Evolutionary conservation across 2,797 vertebrate species (phyloP).

Genomic region (Sylvilagus floridanus): DNA sequence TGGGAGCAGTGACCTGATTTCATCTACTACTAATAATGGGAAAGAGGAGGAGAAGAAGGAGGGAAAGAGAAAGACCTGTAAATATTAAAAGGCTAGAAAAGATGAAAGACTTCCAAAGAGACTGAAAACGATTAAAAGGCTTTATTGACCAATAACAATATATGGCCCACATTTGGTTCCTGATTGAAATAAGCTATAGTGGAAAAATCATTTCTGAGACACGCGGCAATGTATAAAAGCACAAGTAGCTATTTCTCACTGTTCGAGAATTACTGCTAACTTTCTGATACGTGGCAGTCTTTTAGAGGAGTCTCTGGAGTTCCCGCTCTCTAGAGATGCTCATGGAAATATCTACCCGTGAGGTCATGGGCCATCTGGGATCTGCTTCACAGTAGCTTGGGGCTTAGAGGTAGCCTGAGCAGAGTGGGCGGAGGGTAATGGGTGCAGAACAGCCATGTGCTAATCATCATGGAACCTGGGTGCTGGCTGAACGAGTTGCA

Average conservation of each 20-base stretch:
- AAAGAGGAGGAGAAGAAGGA: neutral
- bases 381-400: neutral
- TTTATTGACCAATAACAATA: neutral
- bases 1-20: neutral
- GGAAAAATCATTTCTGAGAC: neutral
- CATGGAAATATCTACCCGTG: neutral
- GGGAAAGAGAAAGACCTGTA: neutral
- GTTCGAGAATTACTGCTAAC: neutral
- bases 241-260: neutral
- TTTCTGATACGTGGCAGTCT: neutral
- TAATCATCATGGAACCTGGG: neutral
- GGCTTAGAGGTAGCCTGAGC: neutral
- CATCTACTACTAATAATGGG: neutral
- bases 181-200: neutral
- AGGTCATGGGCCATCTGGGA: neutral
- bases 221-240: slow-evolving; percentile 1
- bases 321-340: neutral
- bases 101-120: neutral
- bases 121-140: neutral
- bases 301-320: neutral
- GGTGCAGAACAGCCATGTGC: neutral
- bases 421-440: neutral
- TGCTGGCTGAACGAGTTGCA: neutral
- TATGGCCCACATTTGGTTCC: neutral
- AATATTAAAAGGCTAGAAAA: neutral